These are phyloP conservation scores for Ellobium chinense DNA, from an alignment of 2,888 invertebrate species.

Conservation along the genomic window DNA sequence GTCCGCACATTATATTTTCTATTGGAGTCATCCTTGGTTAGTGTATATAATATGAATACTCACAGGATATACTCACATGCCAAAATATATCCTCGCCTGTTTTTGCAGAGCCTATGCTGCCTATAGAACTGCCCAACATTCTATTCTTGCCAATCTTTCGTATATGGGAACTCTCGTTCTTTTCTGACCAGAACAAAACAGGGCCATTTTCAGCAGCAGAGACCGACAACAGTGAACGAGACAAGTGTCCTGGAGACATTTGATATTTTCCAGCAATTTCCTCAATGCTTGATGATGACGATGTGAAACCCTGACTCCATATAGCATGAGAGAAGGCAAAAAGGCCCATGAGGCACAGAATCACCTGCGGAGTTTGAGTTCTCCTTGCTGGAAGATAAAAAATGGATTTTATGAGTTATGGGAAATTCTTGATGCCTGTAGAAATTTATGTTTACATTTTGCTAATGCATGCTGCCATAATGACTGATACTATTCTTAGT, in stretches of 20 bases:
- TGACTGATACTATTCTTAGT: not conserved
- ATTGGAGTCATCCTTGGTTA: no score
- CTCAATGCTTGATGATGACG: not conserved
- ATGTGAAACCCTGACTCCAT: not conserved
- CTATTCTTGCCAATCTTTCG: no score
- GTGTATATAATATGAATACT: no score
- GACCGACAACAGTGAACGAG: conserved; percentile 25
- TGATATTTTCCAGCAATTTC: not conserved
- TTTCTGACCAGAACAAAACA: not conserved
- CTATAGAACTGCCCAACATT: not conserved
- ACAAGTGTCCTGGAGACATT: not conserved
- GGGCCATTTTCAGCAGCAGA: not conserved
- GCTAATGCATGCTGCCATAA: not conserved
- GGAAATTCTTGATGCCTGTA: no score
- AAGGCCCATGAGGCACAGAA: conserved; percentile 38
- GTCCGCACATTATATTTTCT: no score
- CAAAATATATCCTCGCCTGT: conserved; percentile 24
- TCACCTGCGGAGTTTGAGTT: conserved; percentile 1
- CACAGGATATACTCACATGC: conserved; percentile 18
- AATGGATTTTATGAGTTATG: not conserved
- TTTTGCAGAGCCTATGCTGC: not conserved
- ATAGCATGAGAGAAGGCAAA: conserved; percentile 12
- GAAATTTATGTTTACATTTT: no score
- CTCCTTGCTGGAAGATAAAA: not conserved
- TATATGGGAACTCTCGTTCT: no score